phyloP scores from a whole-genome alignment of 2,888 invertebrate genomes.

The Syrphus vitripennis region DNA sequence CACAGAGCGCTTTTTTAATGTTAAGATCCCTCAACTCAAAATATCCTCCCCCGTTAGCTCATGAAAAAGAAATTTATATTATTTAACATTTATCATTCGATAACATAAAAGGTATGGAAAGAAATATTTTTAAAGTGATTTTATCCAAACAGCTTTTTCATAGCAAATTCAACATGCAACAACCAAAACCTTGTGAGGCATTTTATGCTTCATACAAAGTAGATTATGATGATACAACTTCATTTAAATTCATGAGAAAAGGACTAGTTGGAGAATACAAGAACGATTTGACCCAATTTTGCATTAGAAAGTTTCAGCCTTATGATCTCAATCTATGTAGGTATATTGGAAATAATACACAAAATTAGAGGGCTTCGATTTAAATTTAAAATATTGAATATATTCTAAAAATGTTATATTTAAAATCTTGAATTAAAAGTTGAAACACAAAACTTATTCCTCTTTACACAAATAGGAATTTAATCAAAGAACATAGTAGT shows the following conservation, averaged over 20 bases:
- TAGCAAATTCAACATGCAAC: slow-evolving; percentile 15
- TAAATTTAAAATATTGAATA: no score
- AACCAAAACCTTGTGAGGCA: not conserved
- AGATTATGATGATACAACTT: not conserved
- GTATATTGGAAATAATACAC: not conserved
- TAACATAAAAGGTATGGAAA: slow-evolving; percentile 24
- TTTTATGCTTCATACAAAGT: not conserved
- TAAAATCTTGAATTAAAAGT: no score
- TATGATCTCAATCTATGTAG: slow-evolving; percentile 1
- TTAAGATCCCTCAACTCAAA: no score
- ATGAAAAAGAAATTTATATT: no score
- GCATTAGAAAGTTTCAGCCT: not conserved
- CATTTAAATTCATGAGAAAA: slow-evolving; percentile 32
- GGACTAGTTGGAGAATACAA: slow-evolving; percentile 29
- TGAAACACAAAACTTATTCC: no score
- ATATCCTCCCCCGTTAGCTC: no score
- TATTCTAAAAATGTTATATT: no score
- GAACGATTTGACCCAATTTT: not conserved
- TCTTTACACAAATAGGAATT: no score
- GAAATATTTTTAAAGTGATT: not conserved
- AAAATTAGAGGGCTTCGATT: no score
- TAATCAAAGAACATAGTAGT: no score
- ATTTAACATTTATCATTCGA: slow-evolving; percentile 41
- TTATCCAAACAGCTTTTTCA: not conserved
- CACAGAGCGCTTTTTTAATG: no score